Evolutionary conservation across 2,888 invertebrate species (phyloP).

Genomic region (Eumerus sabulonum): DNA sequence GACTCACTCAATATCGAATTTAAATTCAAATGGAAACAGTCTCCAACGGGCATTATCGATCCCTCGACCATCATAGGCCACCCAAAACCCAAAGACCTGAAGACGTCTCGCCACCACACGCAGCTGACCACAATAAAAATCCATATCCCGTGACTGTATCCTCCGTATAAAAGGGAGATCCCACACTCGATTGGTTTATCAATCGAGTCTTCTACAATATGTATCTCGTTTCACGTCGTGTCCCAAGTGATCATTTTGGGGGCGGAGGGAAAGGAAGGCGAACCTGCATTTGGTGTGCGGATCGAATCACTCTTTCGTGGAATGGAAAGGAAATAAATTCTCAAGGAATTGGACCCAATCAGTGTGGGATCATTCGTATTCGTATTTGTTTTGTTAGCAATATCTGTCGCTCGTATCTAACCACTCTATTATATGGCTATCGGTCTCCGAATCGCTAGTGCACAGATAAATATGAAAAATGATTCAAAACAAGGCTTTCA

Average conservation of each 20-base stretch:
- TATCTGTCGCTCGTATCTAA: conserved; percentile 29
- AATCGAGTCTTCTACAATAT: conserved; percentile 19
- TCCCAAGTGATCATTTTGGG: too few species aligned
- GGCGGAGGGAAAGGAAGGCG: conserved; percentile 9
- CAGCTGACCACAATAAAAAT: too few species aligned
- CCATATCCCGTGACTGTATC: too few species aligned
- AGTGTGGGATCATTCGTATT: conserved; percentile 23
- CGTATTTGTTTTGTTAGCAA: background rate
- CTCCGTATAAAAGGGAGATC: conserved; percentile 56
- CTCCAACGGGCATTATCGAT: too few species aligned
- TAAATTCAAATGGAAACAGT: background rate
- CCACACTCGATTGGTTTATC: conserved; percentile 61
- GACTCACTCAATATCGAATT: conserved; percentile 36
- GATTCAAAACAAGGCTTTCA: conserved; percentile 46
- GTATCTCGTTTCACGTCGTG: conserved; percentile 8
- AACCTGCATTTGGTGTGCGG: background rate
- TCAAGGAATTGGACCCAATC: conserved; percentile 62
- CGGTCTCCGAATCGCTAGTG: conserved; percentile 1
- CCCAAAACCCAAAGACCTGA: too few species aligned
- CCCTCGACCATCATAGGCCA: too few species aligned
- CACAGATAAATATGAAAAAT: conserved; percentile 45
- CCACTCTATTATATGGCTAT: conserved; percentile 52
- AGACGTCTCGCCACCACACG: too few species aligned
- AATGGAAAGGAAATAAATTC: conserved; percentile 46
- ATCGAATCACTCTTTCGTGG: background rate